These are phyloP conservation scores for Orientallactaga bullata DNA, from an alignment of 2,113 vertebrate genomes.

Conservation along the genomic window DNA sequence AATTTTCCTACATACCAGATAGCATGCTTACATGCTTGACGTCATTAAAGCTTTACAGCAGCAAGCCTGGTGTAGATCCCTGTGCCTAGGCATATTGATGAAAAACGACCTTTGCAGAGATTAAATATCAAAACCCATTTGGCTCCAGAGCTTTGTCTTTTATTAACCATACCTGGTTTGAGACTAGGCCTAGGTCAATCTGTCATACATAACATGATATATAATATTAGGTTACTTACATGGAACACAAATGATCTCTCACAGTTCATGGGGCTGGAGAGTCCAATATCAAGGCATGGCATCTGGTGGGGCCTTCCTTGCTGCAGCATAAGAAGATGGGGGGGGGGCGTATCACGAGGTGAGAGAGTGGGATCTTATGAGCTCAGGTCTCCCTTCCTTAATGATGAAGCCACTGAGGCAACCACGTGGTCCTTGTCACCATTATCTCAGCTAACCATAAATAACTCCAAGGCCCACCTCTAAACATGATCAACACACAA, in stretches of 20 bases:
- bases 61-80: not conserved
- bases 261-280: not conserved
- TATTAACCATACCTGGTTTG: not conserved
- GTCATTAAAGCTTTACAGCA: not conserved
- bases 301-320: not conserved
- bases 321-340: too few relatives aligned
- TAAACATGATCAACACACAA: not conserved
- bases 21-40: not conserved
- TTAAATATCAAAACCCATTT: not conserved
- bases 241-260: not conserved
- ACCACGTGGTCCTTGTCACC: not conserved
- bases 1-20: not conserved
- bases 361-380: not conserved
- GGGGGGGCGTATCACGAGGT: rapidly evolving
- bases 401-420: too few relatives aligned
- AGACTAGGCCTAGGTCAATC: not conserved
- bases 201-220: not conserved
- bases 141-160: not conserved
- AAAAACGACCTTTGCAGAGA: not conserved
- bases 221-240: not conserved
- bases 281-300: not conserved
- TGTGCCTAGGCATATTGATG: too few relatives aligned
- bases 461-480: not conserved
- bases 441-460: not conserved
- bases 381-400: not conserved